These are phyloP conservation scores for Lepeophtheirus salmonis DNA, from an alignment of 1,140 invertebrate species.

Conservation along the genomic window DNA sequence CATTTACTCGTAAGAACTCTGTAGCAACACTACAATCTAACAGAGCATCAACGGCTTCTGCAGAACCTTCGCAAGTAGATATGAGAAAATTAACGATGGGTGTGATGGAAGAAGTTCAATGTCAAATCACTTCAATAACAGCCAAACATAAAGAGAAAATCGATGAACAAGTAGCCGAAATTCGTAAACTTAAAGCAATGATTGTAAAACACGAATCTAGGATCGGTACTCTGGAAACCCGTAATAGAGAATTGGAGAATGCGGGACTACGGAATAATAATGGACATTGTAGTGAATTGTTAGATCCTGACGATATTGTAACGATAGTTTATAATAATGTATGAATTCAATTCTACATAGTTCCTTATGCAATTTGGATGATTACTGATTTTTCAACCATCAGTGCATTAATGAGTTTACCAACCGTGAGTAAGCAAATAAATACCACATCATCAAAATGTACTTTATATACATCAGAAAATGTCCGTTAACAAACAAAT, in stretches of 20 bases:
- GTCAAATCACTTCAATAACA: background rate
- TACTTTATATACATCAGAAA: too few species aligned
- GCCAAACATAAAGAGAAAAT: conserved; percentile 26
- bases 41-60: background rate
- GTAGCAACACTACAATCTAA: background rate
- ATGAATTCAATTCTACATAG: too few species aligned
- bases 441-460: too few species aligned
- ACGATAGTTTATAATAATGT: too few species aligned
- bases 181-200: conserved; percentile 73
- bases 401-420: too few species aligned
- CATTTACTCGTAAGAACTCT: background rate
- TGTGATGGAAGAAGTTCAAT: conserved; percentile 13
- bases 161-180: conserved; percentile 63
- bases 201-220: conserved; percentile 85
- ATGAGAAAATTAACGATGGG: conserved; percentile 14
- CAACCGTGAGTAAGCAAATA: too few species aligned
- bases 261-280: background rate
- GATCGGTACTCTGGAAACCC: conserved; percentile 48
- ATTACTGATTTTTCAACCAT: too few species aligned
- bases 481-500: too few species aligned
- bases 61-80: background rate
- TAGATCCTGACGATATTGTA: conserved; percentile 22
- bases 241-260: conserved; percentile 23
- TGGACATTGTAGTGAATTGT: conserved; percentile 12
- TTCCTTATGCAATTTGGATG: too few species aligned